Percentiles rank a stretch among this genome's conserved stretches.
These are phyloP conservation scores for Imbricaverruca yamaguchii DNA, from an alignment of 2,888 invertebrate genomes.

Conservation along the genomic window DNA sequence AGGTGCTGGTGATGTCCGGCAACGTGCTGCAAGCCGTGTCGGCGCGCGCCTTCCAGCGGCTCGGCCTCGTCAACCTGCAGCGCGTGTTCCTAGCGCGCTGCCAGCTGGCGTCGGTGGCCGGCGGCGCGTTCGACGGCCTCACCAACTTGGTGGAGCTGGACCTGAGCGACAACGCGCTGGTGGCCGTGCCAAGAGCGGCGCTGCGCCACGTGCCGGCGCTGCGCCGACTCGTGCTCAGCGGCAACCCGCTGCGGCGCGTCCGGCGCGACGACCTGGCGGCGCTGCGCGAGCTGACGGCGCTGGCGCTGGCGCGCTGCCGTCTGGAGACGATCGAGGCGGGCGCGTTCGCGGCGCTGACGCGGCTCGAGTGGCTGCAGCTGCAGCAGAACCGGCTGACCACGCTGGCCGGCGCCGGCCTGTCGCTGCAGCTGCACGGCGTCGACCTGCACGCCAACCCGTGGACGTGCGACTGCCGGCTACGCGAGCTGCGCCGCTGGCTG, in stretches of 20 bases:
- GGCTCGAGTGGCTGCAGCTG: constrained; percentile 62
- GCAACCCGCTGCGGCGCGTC: constrained; percentile 69
- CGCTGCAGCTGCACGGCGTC: constrained; percentile 66
- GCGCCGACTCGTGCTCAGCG: constrained; percentile 71
- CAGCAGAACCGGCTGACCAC: constrained; percentile 70
- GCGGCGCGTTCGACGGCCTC: constrained; percentile 59
- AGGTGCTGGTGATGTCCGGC: constrained; percentile 71
- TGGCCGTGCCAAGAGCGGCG: constrained; percentile 66
- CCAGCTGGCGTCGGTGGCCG: constrained; percentile 66
- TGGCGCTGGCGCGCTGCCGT: constrained; percentile 49
- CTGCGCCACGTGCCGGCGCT: constrained; percentile 69
- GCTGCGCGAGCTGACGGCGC: constrained; percentile 63
- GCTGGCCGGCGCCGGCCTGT: constrained; percentile 63
- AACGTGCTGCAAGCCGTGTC: constrained; percentile 72
- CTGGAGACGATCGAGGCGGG: constrained; percentile 39
- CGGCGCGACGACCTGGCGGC: constrained; percentile 64
- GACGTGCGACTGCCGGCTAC: constrained; percentile 76
- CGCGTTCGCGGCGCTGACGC: constrained; percentile 71
- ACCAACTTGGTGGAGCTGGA: constrained; percentile 69
- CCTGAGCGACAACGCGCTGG: constrained; percentile 69
- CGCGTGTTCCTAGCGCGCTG: constrained; percentile 74
- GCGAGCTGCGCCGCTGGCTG: constrained; percentile 74
- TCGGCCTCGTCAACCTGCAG: constrained; percentile 74
- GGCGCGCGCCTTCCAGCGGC: constrained; percentile 65
- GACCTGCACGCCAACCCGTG: constrained; percentile 81